A percentile compares a stretch with the other conserved stretches of the same genome.
phyloP scores from a whole-genome alignment of 2,797 vertebrate species.

The Pangasius djambal region DNA sequence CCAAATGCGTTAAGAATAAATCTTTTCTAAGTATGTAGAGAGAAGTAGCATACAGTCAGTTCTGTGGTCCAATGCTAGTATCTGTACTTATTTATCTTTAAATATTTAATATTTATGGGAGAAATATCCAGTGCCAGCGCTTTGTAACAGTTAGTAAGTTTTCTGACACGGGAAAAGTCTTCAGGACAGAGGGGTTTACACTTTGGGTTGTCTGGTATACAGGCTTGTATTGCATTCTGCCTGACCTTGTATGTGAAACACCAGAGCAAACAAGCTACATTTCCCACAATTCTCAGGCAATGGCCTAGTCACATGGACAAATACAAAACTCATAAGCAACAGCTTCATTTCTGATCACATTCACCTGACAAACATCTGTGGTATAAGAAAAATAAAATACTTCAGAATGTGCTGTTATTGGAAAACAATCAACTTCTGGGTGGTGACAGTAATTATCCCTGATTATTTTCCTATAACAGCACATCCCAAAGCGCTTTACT shows the following conservation, averaged over 20 bases:
- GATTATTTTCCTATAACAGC: neutral
- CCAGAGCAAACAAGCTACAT: neutral
- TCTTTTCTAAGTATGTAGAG: conserved; percentile 42
- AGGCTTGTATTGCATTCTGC: neutral
- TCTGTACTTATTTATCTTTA: neutral
- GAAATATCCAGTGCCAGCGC: neutral
- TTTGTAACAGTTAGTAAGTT: neutral
- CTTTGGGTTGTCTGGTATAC: neutral
- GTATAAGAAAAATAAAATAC: neutral
- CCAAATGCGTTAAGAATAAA: conserved; percentile 20
- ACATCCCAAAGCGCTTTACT: neutral
- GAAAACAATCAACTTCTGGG: neutral
- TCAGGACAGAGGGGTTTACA: neutral
- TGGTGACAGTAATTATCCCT: neutral
- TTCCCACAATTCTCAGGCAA: neutral
- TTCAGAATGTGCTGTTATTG: neutral
- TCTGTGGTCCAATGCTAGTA: neutral
- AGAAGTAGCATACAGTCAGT: conserved; percentile 34
- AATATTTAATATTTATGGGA: neutral
- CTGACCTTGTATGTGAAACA: neutral
- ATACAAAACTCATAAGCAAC: neutral
- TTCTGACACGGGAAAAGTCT: neutral
- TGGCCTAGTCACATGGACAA: neutral
- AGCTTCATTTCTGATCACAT: neutral
- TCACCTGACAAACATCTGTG: neutral